Evolutionary conservation across 2,113 vertebrate genomes (phyloP).

Genomic region (Halcyon senegalensis): DNA sequence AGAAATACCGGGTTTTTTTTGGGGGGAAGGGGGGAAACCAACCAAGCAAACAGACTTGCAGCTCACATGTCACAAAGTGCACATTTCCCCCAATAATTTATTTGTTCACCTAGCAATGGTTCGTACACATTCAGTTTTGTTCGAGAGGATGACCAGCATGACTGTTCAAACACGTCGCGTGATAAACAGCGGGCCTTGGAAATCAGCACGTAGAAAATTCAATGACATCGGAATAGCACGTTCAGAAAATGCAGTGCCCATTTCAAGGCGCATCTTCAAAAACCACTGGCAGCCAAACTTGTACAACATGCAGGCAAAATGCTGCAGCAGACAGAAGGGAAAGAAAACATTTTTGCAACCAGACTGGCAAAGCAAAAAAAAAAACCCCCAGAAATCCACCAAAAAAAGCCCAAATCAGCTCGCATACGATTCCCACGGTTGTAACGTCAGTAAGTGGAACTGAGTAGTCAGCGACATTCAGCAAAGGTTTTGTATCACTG

Average conservation of each 20-base stretch:
- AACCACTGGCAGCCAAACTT: background rate
- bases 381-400: background rate
- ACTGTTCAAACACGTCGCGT: background rate
- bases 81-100: constrained; percentile 35
- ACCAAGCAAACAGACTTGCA: background rate
- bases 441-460: background rate
- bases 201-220: background rate
- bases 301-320: background rate
- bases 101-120: constrained; percentile 36
- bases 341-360: background rate
- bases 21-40: background rate
- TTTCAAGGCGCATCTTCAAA: background rate
- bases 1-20: background rate
- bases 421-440: background rate
- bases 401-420: background rate
- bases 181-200: background rate
- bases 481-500: background rate
- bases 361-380: background rate
- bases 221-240: background rate
- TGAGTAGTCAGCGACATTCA: background rate
- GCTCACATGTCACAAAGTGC: background rate
- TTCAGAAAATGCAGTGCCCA: background rate
- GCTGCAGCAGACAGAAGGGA: background rate
- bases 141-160: constrained; percentile 14
- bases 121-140: constrained; percentile 32